phyloP scores from a whole-genome alignment of 2,888 invertebrate genomes.

The Cyclophora punctaria region DNA sequence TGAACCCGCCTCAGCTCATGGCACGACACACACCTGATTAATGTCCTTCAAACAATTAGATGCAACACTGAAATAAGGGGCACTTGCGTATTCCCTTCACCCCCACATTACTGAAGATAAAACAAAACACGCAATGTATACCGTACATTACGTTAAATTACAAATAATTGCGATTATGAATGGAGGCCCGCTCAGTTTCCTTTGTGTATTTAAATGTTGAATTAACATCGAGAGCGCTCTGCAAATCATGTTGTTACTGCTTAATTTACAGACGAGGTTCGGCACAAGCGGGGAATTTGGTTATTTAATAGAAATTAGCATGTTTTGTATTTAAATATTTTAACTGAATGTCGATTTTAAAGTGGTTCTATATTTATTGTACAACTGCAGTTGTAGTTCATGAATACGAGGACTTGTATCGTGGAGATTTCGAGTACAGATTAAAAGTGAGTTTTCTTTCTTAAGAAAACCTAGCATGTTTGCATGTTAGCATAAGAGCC shows the following conservation, averaged over 20 bases:
- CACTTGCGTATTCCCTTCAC: slow-evolving; percentile 26
- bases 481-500: too few relatives aligned
- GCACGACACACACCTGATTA: slow-evolving; percentile 28
- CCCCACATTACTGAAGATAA: slow-evolving; percentile 13
- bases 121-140: not conserved
- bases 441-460: too few relatives aligned
- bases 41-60: slow-evolving; percentile 45
- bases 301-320: slow-evolving; percentile 1
- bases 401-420: too few relatives aligned
- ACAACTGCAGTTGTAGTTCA: too few relatives aligned
- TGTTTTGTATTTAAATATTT: too few relatives aligned
- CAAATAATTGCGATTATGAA: not conserved
- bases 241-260: slow-evolving; percentile 14
- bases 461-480: too few relatives aligned
- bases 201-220: slow-evolving; percentile 11
- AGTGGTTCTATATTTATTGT: too few relatives aligned
- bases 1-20: not conserved
- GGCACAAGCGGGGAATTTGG: slow-evolving; percentile 7
- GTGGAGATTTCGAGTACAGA: too few relatives aligned
- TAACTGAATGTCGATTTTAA: too few relatives aligned
- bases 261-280: slow-evolving; percentile 9
- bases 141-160: not conserved
- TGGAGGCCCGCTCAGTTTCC: slow-evolving; percentile 1
- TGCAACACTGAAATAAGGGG: slow-evolving; percentile 46
- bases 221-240: slow-evolving; percentile 9